Evolutionary conservation across 2,888 invertebrate genomes (phyloP).

Genomic region (Noctuana brunneofusca): DNA sequence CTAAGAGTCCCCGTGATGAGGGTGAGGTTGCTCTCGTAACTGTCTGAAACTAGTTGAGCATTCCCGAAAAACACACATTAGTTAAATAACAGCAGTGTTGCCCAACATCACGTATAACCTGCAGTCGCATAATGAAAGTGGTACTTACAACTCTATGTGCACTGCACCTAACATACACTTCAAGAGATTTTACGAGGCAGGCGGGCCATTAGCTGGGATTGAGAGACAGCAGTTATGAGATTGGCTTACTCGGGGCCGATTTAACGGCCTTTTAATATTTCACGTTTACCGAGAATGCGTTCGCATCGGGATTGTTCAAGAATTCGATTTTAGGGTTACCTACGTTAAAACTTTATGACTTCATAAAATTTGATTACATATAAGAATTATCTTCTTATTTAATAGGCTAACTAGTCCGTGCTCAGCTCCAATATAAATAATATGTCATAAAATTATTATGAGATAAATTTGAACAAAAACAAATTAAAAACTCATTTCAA

Average conservation of each 20-base stretch:
- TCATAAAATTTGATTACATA: not conserved
- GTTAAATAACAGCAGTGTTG: too few relatives aligned
- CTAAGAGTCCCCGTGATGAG: too few relatives aligned
- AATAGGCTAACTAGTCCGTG: too few relatives aligned
- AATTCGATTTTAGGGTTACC: not conserved
- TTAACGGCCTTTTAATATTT: constrained; percentile 12
- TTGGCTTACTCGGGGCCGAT: constrained; percentile 6
- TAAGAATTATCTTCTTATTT: not conserved
- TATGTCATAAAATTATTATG: too few relatives aligned
- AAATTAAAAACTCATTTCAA: too few relatives aligned
- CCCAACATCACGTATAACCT: too few relatives aligned
- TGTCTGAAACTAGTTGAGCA: too few relatives aligned
- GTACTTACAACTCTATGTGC: not conserved
- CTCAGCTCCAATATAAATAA: too few relatives aligned
- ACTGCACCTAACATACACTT: not conserved
- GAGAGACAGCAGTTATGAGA: constrained; percentile 27
- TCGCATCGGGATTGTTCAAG: not conserved
- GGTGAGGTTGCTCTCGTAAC: too few relatives aligned
- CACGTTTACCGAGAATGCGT: not conserved
- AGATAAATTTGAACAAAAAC: too few relatives aligned
- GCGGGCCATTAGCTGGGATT: constrained; percentile 14
- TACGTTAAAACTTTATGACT: not conserved
- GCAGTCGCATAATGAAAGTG: too few relatives aligned
- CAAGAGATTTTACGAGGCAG: constrained; percentile 22
- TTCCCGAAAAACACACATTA: too few relatives aligned